phyloP scores from a whole-genome alignment of 2,888 invertebrate species.

The Agonopterix subpropinquella region DNA sequence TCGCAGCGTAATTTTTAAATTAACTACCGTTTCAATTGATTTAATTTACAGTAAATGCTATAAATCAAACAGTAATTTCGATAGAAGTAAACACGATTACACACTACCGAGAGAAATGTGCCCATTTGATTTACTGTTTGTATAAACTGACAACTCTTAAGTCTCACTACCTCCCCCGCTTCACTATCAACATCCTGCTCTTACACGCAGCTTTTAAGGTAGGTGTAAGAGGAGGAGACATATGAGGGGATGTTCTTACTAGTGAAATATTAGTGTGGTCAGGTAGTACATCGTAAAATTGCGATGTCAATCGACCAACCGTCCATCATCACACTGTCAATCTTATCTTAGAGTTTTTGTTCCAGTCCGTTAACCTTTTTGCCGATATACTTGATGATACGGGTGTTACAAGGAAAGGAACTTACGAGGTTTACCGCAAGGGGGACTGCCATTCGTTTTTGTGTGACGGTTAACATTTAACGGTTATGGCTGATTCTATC shows the following conservation, averaged over 20 bases:
- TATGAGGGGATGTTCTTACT: neutral
- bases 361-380: conserved; percentile 58
- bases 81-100: conserved; percentile 1
- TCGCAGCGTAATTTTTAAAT: neutral
- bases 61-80: neutral
- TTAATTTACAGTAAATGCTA: neutral
- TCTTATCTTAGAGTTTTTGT: conserved; percentile 59
- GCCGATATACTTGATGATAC: conserved; percentile 26
- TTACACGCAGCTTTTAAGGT: too few relatives aligned
- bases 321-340: conserved; percentile 59
- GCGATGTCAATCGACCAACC: conserved; percentile 38
- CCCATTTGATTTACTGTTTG: conserved; percentile 28
- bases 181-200: too few relatives aligned
- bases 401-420: conserved; percentile 16
- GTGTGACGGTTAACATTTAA: neutral
- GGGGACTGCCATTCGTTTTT: neutral
- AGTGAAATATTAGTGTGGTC: too few relatives aligned
- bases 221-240: too few relatives aligned
- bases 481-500: neutral
- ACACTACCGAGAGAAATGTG: conserved; percentile 6
- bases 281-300: conserved; percentile 25
- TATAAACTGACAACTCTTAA: too few relatives aligned
- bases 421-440: neutral
- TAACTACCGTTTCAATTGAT: neutral
- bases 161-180: too few relatives aligned